These are phyloP conservation scores for Drosophila nigricruria DNA, from an alignment of 2,888 invertebrate genomes.

Conservation along the genomic window DNA sequence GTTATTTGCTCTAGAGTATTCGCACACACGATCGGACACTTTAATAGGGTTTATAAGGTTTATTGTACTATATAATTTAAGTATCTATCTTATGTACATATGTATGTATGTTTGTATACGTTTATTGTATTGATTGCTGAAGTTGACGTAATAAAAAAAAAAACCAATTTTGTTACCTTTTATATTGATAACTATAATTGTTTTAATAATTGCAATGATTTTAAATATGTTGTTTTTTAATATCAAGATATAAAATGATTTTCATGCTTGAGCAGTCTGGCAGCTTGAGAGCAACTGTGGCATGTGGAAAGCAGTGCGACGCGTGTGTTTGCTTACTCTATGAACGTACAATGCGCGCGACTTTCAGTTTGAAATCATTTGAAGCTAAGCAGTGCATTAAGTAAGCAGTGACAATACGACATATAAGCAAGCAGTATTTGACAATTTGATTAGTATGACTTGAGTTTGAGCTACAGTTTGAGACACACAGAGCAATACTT, in stretches of 20 bases:
- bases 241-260: background rate
- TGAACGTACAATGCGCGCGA: background rate
- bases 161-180: constrained; percentile 44
- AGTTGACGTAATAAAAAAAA: constrained; percentile 44
- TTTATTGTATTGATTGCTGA: constrained; percentile 39
- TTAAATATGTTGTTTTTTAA: background rate
- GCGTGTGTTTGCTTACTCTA: no score
- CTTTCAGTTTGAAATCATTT: background rate
- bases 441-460: background rate
- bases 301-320: background rate
- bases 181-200: constrained; percentile 12
- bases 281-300: background rate
- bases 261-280: background rate
- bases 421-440: background rate
- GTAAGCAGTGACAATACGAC: background rate
- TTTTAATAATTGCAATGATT: background rate
- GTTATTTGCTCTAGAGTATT: constrained; percentile 43
- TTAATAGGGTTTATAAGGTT: constrained; percentile 54
- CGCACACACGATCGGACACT: constrained; percentile 30
- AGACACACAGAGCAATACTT: background rate
- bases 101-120: constrained; percentile 20
- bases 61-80: constrained; percentile 38
- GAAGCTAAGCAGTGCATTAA: background rate
- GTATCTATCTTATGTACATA: constrained; percentile 18
- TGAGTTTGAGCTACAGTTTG: background rate